Evolutionary conservation across 1,140 invertebrate species (phyloP), one percentile per base, ranked within the genome.

Genomic region (Sinella curviseta): DNA sequence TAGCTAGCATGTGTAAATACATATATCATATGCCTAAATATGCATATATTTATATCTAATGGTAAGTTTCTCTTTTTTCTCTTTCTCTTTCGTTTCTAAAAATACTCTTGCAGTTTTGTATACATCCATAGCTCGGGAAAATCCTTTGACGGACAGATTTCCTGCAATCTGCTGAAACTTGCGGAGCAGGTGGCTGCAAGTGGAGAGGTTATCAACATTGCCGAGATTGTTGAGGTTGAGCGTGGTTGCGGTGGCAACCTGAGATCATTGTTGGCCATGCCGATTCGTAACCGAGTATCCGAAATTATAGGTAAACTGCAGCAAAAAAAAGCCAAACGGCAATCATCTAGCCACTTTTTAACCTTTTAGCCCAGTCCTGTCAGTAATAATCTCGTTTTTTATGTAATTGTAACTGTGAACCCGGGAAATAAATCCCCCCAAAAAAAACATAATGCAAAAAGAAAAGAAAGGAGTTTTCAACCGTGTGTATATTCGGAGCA

Each of bases 111-210:
- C 17, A 4, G 4, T 4, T 17, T 48, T 48, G 39, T 8, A 4
- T 17, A 48, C 39, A 8, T 48, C 39, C 14, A 60, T n/a, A 60
- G 26, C 55, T 67, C 70, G 12, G 70, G 70, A 3, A 82, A 82
- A 67, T 30, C 57, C 20, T 74, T 67, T 28, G 77, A 80, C 20
- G 79, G 77, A 57, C 75, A 81, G 74, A 80, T 81, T 48, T 82
- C 81, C 17, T 79, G 75, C n/a, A 87, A 87, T 73, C 82, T 88
- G 3, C 83, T 87, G 0, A 83, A 86, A 16, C 78, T 88, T 73
- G 88, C 88, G 0, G 87, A 88, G 81, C 86, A 86, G 78, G 88
- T 88, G 33, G 88, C 87, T 1, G 85, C 84, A 36, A 85, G 85
- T 0, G 88, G 88, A 17, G 86, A 88, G 81, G 87, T 87, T 0